Evolutionary conservation across 2,113 vertebrate genomes (phyloP), one percentile per base, ranked within the genome.

Genomic region (Sylvia atricapilla): DNA sequence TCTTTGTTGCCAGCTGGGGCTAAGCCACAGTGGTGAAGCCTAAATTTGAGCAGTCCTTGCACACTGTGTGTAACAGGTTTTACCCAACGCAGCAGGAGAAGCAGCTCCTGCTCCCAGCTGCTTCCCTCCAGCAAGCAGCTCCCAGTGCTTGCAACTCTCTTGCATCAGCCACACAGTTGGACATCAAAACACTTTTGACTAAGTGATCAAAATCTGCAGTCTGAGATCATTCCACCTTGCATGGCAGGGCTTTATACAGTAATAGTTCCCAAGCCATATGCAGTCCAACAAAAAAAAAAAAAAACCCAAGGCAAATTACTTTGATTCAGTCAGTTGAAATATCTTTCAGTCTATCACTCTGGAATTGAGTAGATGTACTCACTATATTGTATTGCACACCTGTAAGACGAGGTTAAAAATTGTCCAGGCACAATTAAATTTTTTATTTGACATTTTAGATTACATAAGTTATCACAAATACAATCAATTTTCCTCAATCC

Each of bases 111-210:
- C 15, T 4, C 15, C 11, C 33, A 18, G 6, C 24, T 55, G 13
- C 20, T 56, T 35, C 20, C 41, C 75, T 58, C 49, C 37, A 46
- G 24, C 49, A 44, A 84, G n/a, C 33, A 52, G 17, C 56, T 59
- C 46, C 16, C 35, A 13, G 24, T 9, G 19, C 30, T 58, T 52
- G n/a, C 44, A 47, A 1, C 6, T 30, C 13, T n/a, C 20, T 43
- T 59, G 28, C 15, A 18, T 39, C n/a, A 75, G 8, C 31, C n/a
- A 17, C 46, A 50, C 7, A 22, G 11, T 1, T 50, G 46, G 28
- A 17, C 0, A 0, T 46, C 41, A 46, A 81, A 81, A 62, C 1
- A 6, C 25, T 30, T 66, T 44, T 37, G 60, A 35, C 4, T 20
- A 76, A 22, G 22, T 17, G 24, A 50, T 46, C 11, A 37, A 33